These are phyloP conservation scores for Drosophila antonietae DNA, from an alignment of 2,888 invertebrate genomes.

Conservation along the genomic window DNA sequence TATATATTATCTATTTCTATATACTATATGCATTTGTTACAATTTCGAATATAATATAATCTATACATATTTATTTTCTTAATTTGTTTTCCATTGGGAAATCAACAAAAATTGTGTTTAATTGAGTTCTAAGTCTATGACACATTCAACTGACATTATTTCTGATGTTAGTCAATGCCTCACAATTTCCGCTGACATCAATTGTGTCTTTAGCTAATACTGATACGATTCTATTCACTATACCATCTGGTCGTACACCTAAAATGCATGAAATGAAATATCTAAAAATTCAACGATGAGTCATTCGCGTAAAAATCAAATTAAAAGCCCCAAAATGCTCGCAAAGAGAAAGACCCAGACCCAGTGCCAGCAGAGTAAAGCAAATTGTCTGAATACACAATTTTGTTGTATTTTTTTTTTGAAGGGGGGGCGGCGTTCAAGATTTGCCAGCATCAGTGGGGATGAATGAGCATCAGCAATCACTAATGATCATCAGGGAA, in stretches of 20 bases:
- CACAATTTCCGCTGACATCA: conserved; percentile 71
- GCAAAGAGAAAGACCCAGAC: neutral
- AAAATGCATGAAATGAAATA: conserved; percentile 55
- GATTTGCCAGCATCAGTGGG: conserved; percentile 35
- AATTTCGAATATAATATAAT: neutral
- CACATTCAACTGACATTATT: conserved; percentile 28
- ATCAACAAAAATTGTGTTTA: conserved; percentile 22
- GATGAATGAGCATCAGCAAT: conserved; percentile 9
- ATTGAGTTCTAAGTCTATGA: conserved; percentile 32
- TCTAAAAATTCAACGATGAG: conserved; percentile 74
- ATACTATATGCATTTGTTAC: no score
- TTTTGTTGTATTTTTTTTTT: conserved; percentile 8
- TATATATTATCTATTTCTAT: no score
- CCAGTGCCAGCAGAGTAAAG: conserved; percentile 13
- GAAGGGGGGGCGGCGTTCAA: conserved; percentile 39
- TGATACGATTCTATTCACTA: conserved; percentile 25
- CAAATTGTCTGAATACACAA: conserved; percentile 32
- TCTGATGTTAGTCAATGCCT: conserved; percentile 17
- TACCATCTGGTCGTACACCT: conserved; percentile 64
- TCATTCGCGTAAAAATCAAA: conserved; percentile 67
- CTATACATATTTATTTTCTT: neutral
- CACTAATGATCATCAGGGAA: neutral
- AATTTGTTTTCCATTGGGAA: neutral
- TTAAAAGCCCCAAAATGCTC: conserved; percentile 33
- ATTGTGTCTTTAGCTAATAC: conserved; percentile 46